Evolutionary conservation across 2,113 vertebrate genomes (phyloP), one percentile per base, ranked within the genome.

Genomic region (Sinosuthora webbiana): DNA sequence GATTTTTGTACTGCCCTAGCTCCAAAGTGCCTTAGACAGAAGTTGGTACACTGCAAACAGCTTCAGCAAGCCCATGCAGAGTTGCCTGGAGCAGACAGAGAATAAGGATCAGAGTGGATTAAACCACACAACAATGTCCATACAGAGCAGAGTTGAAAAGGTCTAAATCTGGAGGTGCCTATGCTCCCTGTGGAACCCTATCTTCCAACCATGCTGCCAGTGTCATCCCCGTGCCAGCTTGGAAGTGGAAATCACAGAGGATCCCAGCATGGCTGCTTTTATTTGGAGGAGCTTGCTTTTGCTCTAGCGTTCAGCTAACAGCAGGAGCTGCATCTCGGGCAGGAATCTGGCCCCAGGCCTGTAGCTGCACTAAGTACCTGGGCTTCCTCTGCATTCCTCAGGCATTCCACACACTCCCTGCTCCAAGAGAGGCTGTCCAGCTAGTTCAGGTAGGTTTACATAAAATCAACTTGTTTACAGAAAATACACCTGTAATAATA

Each of bases 361-460:
- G 50, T 20, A 52, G 85, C 89, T 85, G 65, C 21, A 67, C 49
- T 71, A 39, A 89, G 90, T 78, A 95, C 88, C 92, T 95, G 83
- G 24, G 69, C 80, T 94, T 90, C 73, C 70, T 94, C 84, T 87
- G 68, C 90, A 96, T 93, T 95, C 94, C 83, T 90, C 57, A 78
- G 44, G 64, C 94, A 95, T 96, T 96, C 94, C 95, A 74, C 41
- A 69, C 71, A 53, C 83, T 79, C 77, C 53, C 19, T 18, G 77
- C 45, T 73, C 53, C 47, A 50, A 73, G 67, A 87, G 67, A 44
- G 82, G 49, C 13, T 3, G 68, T 41, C 52, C 68, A 81, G 83
- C 71, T 90, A 62, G 47, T 75, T 81, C 87, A 84, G 44, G 81
- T 57, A 68, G 44, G 76, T 89, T 96, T 89, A 88, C 35, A 52